These are phyloP conservation scores for Echinarachnius parma DNA, from an alignment of 53 echinoderm and acorn worm genomes.

Conservation along the genomic window DNA sequence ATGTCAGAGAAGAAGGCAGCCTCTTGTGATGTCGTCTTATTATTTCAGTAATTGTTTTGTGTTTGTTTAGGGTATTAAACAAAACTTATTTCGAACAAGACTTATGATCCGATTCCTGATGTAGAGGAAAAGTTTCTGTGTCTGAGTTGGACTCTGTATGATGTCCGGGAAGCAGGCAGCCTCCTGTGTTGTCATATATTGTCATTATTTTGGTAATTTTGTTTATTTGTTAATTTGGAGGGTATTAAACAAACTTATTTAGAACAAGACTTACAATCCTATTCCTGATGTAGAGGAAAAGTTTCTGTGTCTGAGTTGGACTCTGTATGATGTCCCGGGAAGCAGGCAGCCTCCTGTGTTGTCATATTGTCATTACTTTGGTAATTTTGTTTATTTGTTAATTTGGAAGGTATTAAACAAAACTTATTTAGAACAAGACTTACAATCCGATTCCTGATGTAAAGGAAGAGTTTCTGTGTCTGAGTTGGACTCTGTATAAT, in stretches of 20 bases:
- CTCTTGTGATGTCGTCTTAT: too few relatives aligned
- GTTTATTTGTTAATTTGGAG: too few relatives aligned
- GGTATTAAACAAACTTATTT: too few relatives aligned
- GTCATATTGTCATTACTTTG: too few relatives aligned
- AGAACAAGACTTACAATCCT: slow-evolving; percentile 86
- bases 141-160: slow-evolving; percentile 89
- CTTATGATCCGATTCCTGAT: slow-evolving; percentile 86
- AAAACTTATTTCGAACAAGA: slow-evolving; percentile 1
- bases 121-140: slow-evolving; percentile 87
- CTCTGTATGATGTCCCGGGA: slow-evolving; percentile 98
- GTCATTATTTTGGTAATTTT: too few relatives aligned
- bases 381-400: too few relatives aligned
- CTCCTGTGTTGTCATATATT: too few relatives aligned
- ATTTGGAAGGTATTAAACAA: too few relatives aligned
- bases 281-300: slow-evolving; percentile 95
- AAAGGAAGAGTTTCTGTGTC: slow-evolving; percentile 93
- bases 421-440: too few relatives aligned
- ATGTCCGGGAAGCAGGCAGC: slow-evolving; percentile 93
- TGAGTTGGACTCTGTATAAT: slow-evolving; percentile 96
- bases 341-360: slow-evolving; percentile 97
- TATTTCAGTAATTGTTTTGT: background rate
- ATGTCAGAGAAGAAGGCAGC: background rate
- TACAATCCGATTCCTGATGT: slow-evolving; percentile 98
- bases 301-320: slow-evolving; percentile 92
- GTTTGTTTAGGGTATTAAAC: background rate